A percentile compares a stretch with the other conserved stretches of the same genome.
These are phyloP conservation scores for Chironomus riparius DNA, from an alignment of 2,888 invertebrate species.

Conservation along the genomic window DNA sequence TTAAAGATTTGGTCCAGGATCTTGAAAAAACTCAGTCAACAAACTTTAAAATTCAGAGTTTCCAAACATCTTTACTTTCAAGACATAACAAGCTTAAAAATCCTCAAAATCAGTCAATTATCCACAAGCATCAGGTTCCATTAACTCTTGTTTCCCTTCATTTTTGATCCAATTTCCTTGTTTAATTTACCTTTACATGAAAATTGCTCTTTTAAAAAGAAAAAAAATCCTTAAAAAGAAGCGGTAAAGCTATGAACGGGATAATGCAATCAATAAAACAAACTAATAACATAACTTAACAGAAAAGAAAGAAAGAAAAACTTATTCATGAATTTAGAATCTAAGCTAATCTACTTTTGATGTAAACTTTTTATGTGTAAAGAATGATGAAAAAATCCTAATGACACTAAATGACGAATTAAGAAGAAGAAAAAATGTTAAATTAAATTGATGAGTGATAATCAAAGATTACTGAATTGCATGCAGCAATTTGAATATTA, in stretches of 20 bases:
- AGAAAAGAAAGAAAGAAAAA: not conserved
- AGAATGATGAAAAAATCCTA: not conserved
- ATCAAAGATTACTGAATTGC: conserved; percentile 7
- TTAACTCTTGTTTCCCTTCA: too few relatives aligned
- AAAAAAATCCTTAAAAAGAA: too few relatives aligned
- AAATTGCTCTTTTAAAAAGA: too few relatives aligned
- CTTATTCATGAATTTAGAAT: conserved; percentile 9
- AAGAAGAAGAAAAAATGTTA: not conserved
- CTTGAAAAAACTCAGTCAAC: too few relatives aligned
- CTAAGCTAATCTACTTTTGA: conserved; percentile 27
- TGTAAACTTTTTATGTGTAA: conserved; percentile 24
- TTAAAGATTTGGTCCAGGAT: too few relatives aligned
- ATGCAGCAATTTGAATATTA: not conserved
- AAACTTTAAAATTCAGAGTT: too few relatives aligned
- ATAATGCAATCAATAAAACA: not conserved
- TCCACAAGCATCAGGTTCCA: too few relatives aligned
- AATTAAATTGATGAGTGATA: conserved; percentile 7
- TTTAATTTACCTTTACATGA: too few relatives aligned
- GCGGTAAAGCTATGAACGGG: not conserved
- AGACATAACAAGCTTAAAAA: too few relatives aligned
- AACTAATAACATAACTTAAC: not conserved
- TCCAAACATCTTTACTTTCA: too few relatives aligned
- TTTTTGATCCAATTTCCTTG: too few relatives aligned
- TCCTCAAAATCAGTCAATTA: too few relatives aligned
- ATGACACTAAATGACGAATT: not conserved